phyloP scores from a whole-genome alignment of 2,888 invertebrate genomes.

The Gari tellinella region DNA sequence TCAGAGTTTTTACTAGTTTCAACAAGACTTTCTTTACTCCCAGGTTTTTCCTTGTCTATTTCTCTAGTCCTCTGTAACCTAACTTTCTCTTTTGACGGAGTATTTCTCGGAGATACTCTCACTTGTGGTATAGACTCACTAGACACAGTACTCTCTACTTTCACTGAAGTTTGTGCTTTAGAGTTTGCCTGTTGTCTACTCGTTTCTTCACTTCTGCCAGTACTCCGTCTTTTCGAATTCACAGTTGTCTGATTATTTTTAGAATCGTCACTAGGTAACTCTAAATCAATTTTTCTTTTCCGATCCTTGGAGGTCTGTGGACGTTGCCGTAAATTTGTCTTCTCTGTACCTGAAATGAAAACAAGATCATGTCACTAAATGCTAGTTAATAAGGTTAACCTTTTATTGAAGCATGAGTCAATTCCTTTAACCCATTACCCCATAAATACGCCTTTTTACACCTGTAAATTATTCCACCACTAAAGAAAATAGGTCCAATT shows the following conservation, averaged over 20 bases:
- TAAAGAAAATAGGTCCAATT: too few relatives aligned
- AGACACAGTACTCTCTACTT: conserved; percentile 25
- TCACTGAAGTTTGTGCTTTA: conserved; percentile 29
- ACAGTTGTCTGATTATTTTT: background rate
- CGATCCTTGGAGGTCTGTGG: conserved; percentile 36
- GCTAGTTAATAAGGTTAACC: too few relatives aligned
- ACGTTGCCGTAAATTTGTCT: conserved; percentile 21
- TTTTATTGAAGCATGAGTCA: too few relatives aligned
- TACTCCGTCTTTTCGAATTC: conserved; percentile 21
- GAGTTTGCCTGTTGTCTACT: conserved; percentile 13
- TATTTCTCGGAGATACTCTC: conserved; percentile 48
- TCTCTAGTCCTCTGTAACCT: conserved; percentile 43
- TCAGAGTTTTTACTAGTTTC: conserved; percentile 2
- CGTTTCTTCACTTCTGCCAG: conserved; percentile 13
- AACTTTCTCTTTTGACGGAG: conserved; percentile 51
- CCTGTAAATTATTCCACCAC: too few relatives aligned
- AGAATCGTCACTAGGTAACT: conserved; percentile 11
- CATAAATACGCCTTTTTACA: too few relatives aligned
- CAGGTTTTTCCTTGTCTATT: conserved; percentile 34
- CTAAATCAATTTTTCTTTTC: conserved; percentile 44
- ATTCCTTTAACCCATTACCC: too few relatives aligned
- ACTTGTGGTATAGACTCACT: conserved; percentile 34
- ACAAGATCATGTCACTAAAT: background rate
- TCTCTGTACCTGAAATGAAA: conserved; percentile 41
- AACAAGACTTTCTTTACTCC: conserved; percentile 1